phyloP scores from a whole-genome alignment of 2,797 vertebrate species.

The Coregonus sp. region DNA sequence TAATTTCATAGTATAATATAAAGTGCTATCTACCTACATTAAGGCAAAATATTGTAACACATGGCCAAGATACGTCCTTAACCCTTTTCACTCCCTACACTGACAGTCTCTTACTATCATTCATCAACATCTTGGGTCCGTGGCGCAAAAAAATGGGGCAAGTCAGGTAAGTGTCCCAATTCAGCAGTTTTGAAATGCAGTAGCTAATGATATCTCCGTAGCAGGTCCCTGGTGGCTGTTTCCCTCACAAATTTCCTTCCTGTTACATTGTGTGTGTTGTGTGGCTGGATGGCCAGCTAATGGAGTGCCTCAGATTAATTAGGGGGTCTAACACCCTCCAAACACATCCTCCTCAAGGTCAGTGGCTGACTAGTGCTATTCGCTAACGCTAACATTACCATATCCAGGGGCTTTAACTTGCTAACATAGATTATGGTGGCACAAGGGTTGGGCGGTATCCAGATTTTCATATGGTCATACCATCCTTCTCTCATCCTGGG shows the following conservation, averaged over 20 bases:
- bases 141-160: conserved; percentile 75
- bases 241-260: conserved; percentile 67
- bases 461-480: too few species aligned
- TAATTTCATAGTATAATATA: neutral
- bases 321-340: conserved; percentile 73
- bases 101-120: conserved; percentile 71
- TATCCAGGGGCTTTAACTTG: conserved; percentile 68
- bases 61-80: conserved; percentile 63
- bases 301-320: conserved; percentile 82
- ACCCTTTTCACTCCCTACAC: conserved; percentile 64
- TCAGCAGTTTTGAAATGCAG: conserved; percentile 79
- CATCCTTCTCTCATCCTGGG: too few species aligned
- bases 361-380: conserved; percentile 37
- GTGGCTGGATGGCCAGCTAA: conserved; percentile 78
- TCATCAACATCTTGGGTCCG: conserved; percentile 75
- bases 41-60: conserved; percentile 34
- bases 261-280: conserved; percentile 65
- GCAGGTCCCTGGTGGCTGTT: conserved; percentile 61
- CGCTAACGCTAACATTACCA: conserved; percentile 68
- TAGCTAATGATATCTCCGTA: conserved; percentile 75
- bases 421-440: neutral
- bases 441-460: too few species aligned
- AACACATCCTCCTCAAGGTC: conserved; percentile 75
- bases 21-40: conserved; percentile 20
- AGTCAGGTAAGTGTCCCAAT: conserved; percentile 80